phyloP scores from a whole-genome alignment of 2,113 vertebrate genomes.

The Hippocampus mohnikei region DNA sequence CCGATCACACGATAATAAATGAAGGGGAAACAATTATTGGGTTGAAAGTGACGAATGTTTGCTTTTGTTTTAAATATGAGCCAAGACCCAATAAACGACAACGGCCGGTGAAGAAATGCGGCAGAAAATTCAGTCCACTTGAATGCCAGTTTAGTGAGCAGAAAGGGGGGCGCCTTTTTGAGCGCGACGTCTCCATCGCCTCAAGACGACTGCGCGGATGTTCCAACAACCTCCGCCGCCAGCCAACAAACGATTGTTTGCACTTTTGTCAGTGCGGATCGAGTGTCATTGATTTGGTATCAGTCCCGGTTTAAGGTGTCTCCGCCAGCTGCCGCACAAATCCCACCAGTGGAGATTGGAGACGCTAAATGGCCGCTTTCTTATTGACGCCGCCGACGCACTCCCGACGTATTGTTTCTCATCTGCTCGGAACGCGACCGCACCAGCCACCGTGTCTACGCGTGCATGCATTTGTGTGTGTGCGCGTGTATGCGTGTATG shows the following conservation, averaged over 20 bases:
- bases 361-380: slow-evolving; percentile 15
- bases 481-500: not conserved
- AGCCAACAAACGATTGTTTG: not conserved
- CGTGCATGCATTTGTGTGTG: too few species aligned
- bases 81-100: too few species aligned
- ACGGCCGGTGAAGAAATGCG: too few species aligned
- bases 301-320: slow-evolving; percentile 48
- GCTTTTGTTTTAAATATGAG: too few species aligned
- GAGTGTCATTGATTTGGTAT: slow-evolving; percentile 43
- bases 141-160: too few species aligned
- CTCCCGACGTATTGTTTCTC: not conserved
- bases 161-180: too few species aligned
- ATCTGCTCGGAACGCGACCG: not conserved
- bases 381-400: slow-evolving; percentile 23
- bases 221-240: not conserved
- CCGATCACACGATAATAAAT: too few species aligned
- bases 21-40: too few species aligned
- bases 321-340: slow-evolving; percentile 36
- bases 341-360: slow-evolving; percentile 30
- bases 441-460: not conserved
- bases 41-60: too few species aligned
- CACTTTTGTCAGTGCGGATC: slow-evolving; percentile 24
- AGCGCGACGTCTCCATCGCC: not conserved
- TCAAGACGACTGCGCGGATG: not conserved
- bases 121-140: too few species aligned